Conservation (phyloP, 2,113 vertebrate genomes). For the Scomber colias region DNA sequence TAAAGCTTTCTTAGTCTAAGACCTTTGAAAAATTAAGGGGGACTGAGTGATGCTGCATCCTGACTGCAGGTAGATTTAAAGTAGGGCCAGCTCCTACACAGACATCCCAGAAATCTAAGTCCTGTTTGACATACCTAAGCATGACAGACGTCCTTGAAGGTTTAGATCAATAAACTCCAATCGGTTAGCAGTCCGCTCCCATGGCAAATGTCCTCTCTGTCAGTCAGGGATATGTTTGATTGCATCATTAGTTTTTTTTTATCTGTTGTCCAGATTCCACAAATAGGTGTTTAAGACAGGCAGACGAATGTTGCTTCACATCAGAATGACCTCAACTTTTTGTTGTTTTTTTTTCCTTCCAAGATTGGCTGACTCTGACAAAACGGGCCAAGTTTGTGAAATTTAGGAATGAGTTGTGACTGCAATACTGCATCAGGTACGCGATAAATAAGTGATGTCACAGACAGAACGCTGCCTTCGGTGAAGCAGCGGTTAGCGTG, state of each 20-base stretch:
- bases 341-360: not conserved
- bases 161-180: conserved; percentile 39
- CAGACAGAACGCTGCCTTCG: not conserved
- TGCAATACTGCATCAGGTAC: conserved; percentile 14
- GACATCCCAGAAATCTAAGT: conserved; percentile 63
- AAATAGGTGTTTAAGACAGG: not conserved
- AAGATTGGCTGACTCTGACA: conserved; percentile 3
- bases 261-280: conserved; percentile 4
- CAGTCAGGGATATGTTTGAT: conserved; percentile 19
- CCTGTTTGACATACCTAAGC: conserved; percentile 39
- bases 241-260: conserved; percentile 29
- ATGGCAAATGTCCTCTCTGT: conserved; percentile 26
- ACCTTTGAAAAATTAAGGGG: conserved; percentile 61
- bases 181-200: conserved; percentile 19
- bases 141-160: conserved; percentile 54
- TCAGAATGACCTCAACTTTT: conserved; percentile 14
- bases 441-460: conserved; percentile 44
- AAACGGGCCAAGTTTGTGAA: conserved; percentile 7
- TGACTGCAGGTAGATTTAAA: conserved; percentile 53
- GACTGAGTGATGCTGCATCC: conserved; percentile 43
- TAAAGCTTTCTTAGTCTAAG: conserved; percentile 30
- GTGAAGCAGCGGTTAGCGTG: conserved; percentile 23
- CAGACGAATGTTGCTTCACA: conserved; percentile 13
- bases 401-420: conserved; percentile 9
- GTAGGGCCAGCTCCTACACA: conserved; percentile 38